Evolutionary conservation across 2,797 vertebrate species (phyloP).

Genomic region (Macrochelys suwanniensis): DNA sequence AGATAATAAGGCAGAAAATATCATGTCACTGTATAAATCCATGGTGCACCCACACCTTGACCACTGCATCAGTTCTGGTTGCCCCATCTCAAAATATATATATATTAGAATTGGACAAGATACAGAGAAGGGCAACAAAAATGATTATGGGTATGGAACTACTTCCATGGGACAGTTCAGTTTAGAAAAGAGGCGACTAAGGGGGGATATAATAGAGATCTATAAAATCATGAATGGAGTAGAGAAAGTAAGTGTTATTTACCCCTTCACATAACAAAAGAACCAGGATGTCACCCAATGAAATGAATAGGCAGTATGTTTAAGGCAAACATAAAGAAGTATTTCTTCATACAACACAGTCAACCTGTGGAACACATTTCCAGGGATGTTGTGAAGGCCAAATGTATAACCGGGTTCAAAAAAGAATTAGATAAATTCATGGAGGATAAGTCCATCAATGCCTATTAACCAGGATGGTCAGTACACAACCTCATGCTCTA

Average conservation of each 20-base stretch:
- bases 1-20: not conserved
- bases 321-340: not conserved
- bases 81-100: not conserved
- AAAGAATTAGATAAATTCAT: not conserved
- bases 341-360: not conserved
- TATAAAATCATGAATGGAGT: not conserved
- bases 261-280: not conserved
- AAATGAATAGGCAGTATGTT: not conserved
- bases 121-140: not conserved
- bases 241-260: not conserved
- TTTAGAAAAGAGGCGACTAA: not conserved
- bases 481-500: not conserved
- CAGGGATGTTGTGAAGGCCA: not conserved
- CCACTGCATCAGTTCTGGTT: not conserved
- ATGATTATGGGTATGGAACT: not conserved
- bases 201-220: not conserved
- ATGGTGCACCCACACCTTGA: not conserved
- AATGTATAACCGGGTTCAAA: not conserved
- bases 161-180: too few relatives aligned
- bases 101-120: not conserved
- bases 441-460: not conserved
- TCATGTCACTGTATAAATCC: not conserved
- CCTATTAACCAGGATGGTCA: not conserved
- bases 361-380: not conserved
- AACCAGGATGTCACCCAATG: not conserved